Base-by-base conservation (phyloP, 2,113 vertebrate species). In the Excalfactoria chinensis region DNA sequence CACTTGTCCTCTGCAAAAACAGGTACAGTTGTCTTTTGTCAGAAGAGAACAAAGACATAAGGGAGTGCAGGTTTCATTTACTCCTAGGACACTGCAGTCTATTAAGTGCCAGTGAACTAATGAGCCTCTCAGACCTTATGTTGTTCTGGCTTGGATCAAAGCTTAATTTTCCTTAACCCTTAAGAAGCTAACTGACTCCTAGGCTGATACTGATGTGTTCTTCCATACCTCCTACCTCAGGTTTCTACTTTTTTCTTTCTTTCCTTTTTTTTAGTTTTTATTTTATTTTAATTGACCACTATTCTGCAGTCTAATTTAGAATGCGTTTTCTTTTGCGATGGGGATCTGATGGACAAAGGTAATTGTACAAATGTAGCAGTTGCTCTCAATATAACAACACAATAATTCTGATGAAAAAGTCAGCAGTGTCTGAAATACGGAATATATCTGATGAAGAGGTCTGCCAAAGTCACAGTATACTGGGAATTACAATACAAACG, bases 81-180 rank as follows among this genome's bases (percentile, higher is more conserved):
- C 96, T 97, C 97, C 95, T 82, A 97, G 97, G 97, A 98, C 97
- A 84, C 66, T 4, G 88, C 73, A 90, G 93, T 68, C 94, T 84
- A 84, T 93, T 83, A 92, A 93, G 97, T 97, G 97, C 97, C 98
- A 97, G 96, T 97, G 97, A 97, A 97, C 97, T 98, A 98, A 98
- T 97, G 98, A 98, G 97, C 97, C 97, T 98, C 97, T 94, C 93
- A 97, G 97, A 97, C 97, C 97, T 97, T 97, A 98, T 97, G 97
- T 92, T 97, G 91, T 95, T 97, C 97, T 98, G 98, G 97, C 98
- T 97, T 93, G 94, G 63, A 90, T 88, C 26, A 25, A 96, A 83
- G 58, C 60, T 78, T 56, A 4, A 21, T 90, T 96, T 72, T 49
- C 82, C 64, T 95, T 95, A 94, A 96, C 89, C 96, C 95, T 94